phyloP scores from a whole-genome alignment of 2,113 vertebrate genomes.

The Arvicanthis niloticus region DNA sequence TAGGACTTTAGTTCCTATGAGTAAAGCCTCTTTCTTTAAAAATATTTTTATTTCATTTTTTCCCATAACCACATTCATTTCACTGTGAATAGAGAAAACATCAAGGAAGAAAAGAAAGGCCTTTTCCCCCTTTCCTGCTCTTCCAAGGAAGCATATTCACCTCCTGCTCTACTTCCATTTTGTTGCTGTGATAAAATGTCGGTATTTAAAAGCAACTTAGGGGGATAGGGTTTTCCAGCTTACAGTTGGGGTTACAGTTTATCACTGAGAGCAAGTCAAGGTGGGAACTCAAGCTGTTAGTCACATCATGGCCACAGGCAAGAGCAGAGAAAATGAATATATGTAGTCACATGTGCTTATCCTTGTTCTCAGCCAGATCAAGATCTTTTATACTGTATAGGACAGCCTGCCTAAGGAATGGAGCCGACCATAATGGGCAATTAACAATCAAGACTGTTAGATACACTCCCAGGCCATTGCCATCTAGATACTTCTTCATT shows the following conservation, averaged over 20 bases:
- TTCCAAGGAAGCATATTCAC: background rate
- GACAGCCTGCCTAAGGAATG: background rate
- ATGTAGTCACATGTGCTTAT: background rate
- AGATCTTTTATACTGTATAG: too few relatives aligned
- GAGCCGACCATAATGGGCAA: background rate
- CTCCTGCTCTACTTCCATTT: background rate
- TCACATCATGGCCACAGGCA: too few relatives aligned
- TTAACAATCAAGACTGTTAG: background rate
- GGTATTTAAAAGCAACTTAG: background rate
- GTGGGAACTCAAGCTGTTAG: too few relatives aligned
- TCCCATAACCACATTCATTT: background rate
- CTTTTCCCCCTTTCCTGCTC: background rate
- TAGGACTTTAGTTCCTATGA: background rate
- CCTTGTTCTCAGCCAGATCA: background rate
- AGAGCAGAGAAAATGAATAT: too few relatives aligned
- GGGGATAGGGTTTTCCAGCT: background rate
- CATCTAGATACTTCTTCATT: background rate
- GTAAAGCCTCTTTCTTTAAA: background rate
- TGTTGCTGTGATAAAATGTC: background rate
- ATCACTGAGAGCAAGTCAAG: background rate
- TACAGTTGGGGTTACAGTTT: background rate
- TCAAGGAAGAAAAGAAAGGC: background rate
- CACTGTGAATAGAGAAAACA: slow-evolving; percentile 6
- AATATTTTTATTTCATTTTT: background rate
- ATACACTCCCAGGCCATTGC: too few relatives aligned